Percentiles rank a stretch among this genome's conserved stretches.
Conservation (phyloP, 2,888 invertebrate species). For the Sericinus montela region DNA sequence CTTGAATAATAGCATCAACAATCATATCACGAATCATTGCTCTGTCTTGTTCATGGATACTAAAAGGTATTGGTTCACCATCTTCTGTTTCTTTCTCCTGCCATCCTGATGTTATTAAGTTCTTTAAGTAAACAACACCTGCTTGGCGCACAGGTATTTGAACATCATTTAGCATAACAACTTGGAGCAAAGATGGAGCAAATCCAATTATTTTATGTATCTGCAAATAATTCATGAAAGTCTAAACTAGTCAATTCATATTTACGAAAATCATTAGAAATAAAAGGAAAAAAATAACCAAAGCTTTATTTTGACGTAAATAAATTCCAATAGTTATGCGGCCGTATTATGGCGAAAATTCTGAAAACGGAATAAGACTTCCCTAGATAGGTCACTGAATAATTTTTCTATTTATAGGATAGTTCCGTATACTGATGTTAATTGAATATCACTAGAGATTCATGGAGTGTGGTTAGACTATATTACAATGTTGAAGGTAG, state of each 20-base stretch:
- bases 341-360: too few relatives aligned
- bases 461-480: slow-evolving; percentile 31
- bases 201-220: slow-evolving; percentile 92
- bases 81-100: slow-evolving; percentile 87
- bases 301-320: too few relatives aligned
- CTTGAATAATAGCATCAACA: slow-evolving; percentile 96
- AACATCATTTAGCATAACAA: slow-evolving; percentile 93
- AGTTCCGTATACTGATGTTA: neutral
- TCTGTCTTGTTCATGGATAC: slow-evolving; percentile 97
- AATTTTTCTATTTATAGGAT: neutral
- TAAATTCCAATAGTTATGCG: too few relatives aligned
- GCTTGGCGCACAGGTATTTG: slow-evolving; percentile 97
- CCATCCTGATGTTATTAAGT: slow-evolving; percentile 94
- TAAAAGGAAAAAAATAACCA: too few relatives aligned
- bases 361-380: neutral
- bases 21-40: slow-evolving; percentile 94
- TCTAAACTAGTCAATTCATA: too few relatives aligned
- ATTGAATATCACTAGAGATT: neutral
- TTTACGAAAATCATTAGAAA: too few relatives aligned
- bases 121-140: slow-evolving; percentile 97
- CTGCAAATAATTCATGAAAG: slow-evolving; percentile 38
- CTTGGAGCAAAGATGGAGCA: slow-evolving; percentile 94
- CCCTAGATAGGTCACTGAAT: neutral
- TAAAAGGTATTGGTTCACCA: slow-evolving; percentile 87
- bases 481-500: slow-evolving; percentile 7